phyloP scores from a whole-genome alignment of 2,888 invertebrate species.

The Phania funesta region DNA sequence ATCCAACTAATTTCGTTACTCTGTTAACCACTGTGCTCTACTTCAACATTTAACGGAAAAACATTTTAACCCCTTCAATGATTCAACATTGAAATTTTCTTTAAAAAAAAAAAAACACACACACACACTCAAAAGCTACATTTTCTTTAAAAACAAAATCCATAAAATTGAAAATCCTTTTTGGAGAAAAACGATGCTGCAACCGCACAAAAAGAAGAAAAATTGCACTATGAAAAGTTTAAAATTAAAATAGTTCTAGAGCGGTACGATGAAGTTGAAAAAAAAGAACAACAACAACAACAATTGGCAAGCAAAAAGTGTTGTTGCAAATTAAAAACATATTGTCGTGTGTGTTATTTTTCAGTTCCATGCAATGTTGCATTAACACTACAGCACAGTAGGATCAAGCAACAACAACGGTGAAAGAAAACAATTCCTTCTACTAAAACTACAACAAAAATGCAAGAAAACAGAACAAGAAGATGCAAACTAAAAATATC shows the following conservation, averaged over 20 bases:
- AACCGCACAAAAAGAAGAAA: constrained; percentile 16
- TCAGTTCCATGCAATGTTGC: constrained; percentile 68
- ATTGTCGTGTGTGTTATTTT: constrained; percentile 75
- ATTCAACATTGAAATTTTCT: constrained; percentile 57
- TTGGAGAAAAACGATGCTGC: constrained; percentile 46
- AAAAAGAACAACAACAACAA: neutral
- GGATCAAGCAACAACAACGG: constrained; percentile 26
- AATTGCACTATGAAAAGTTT: constrained; percentile 37
- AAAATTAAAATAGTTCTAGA: constrained; percentile 67
- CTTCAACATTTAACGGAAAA: constrained; percentile 57
- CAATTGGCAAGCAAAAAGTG: constrained; percentile 64
- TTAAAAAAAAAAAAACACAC: constrained; percentile 24
- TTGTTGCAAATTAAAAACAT: constrained; percentile 79
- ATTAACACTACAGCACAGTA: constrained; percentile 53
- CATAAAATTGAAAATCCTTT: constrained; percentile 61
- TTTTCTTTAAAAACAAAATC: constrained; percentile 48
- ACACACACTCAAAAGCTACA: constrained; percentile 7
- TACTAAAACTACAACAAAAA: constrained; percentile 36
- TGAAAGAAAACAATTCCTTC: constrained; percentile 25
- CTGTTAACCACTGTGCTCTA: constrained; percentile 18
- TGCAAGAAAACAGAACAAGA: constrained; percentile 1
- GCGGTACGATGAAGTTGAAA: constrained; percentile 30
- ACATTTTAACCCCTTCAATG: constrained; percentile 69
- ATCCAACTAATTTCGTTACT: no score
- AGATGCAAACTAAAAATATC: constrained; percentile 60